Base-by-base conservation (phyloP, 2,113 vertebrate genomes). In the Poicephalus meyeri region DNA sequence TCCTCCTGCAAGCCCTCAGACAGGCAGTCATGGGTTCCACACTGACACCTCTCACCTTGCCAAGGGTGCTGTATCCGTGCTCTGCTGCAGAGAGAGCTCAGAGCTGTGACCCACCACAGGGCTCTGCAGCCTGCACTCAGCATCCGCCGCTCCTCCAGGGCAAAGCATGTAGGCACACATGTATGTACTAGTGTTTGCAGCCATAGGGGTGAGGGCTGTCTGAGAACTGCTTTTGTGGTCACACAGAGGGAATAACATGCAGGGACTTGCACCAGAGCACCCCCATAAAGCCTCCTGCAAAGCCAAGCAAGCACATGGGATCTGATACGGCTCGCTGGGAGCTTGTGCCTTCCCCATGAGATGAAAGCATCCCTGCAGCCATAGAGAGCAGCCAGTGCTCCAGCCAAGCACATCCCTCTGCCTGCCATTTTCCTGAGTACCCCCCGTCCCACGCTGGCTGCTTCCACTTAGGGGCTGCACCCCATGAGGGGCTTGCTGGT, bases 271-370 rank as follows among this genome's bases (percentile, higher is more conserved):
- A 53, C 8, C 65, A 50, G 31, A 35, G 61, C 86, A 33, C 16
- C 55, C 4, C 65, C 39, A 5, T 0, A 7, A 17, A 63, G n/a
- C 37, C 53, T 74, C 4, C 23, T 15, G 73, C 79, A 52, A 63
- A 73, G 55, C 33, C 35, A 41, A 41, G 50, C 0, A 9, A 87
- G 55, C 35, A 46, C 65, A 25, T 26, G 55, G 35, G 41, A 35
- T 7, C 20, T 33, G 41, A 35, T 3, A 11, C 25, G 6, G 49
- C 19, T 50, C 64, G 64, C 53, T 5, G 21, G 49, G 33, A 82
- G 13, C 61, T 60, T 2, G 0, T 46, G 39, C 39, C 79, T 56
- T 21, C 16, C 4, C 50, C 50, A 1, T 0, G 16, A 42, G 31
- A 21, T 7, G 29, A 7, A 4, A 7, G 6, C n/a, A 33, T 17